These are phyloP conservation scores for Channa maculata DNA, from an alignment of 2,113 vertebrate genomes.

Conservation along the genomic window DNA sequence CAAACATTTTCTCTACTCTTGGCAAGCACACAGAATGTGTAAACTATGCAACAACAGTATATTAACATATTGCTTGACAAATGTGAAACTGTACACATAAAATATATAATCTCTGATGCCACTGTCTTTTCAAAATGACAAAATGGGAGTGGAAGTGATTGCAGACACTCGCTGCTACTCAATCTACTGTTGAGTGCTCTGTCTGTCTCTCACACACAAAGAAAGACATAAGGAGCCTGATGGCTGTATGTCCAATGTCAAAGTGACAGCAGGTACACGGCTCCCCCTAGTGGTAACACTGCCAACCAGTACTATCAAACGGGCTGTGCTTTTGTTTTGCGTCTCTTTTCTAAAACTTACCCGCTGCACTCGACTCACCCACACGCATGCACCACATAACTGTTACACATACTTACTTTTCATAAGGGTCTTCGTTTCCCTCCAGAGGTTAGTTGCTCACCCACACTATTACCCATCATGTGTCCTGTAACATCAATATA, in stretches of 20 bases:
- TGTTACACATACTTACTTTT: slow-evolving; percentile 10
- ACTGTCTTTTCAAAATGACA: not conserved
- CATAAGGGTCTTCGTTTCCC: slow-evolving; percentile 2
- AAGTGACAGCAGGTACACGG: slow-evolving; percentile 43
- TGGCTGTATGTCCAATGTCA: not conserved
- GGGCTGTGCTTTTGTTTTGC: slow-evolving; percentile 14
- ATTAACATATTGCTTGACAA: too few relatives aligned
- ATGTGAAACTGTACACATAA: not conserved
- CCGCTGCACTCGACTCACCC: not conserved
- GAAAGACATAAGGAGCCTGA: not conserved
- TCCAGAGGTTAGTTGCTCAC: slow-evolving; percentile 10
- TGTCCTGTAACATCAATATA: slow-evolving; percentile 17
- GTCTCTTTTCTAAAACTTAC: slow-evolving; percentile 13
- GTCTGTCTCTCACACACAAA: not conserved
- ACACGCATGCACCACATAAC: slow-evolving; percentile 19
- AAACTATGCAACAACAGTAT: too few relatives aligned
- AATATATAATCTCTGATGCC: not conserved
- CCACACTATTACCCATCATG: not conserved
- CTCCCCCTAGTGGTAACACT: slow-evolving; percentile 65
- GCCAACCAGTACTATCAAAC: slow-evolving; percentile 10
- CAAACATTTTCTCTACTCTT: slow-evolving; percentile 16
- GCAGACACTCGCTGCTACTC: slow-evolving; percentile 9
- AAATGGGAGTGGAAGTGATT: not conserved
- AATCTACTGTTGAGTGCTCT: slow-evolving; percentile 11
- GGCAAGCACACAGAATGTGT: not conserved